phyloP scores from a whole-genome alignment of 2,888 invertebrate genomes.

The Drosophila anomalata region DNA sequence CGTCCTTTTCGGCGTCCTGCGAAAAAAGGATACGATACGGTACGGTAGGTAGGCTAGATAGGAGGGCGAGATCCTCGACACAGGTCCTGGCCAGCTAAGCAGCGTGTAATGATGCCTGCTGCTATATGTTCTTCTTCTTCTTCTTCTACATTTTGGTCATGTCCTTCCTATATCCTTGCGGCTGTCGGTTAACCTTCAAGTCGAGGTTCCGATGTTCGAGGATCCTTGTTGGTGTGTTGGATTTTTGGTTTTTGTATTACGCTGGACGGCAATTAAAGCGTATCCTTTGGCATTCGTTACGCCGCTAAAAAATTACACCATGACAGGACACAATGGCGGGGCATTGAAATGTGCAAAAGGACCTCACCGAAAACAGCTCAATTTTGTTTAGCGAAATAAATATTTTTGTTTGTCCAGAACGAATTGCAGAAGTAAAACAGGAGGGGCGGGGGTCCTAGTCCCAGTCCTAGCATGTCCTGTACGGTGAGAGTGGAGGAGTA shows the following conservation, averaged over 20 bases:
- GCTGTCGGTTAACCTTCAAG: slow-evolving; percentile 6
- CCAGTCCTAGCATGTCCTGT: background rate
- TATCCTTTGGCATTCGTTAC: slow-evolving; percentile 75
- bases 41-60: background rate
- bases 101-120: slow-evolving; percentile 66
- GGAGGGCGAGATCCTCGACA: background rate
- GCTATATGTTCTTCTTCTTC: background rate
- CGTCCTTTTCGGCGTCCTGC: background rate
- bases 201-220: background rate
- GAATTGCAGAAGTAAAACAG: slow-evolving; percentile 73
- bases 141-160: background rate
- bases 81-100: slow-evolving; percentile 54
- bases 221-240: background rate
- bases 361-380: slow-evolving; percentile 70
- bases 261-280: slow-evolving; percentile 68
- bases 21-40: background rate
- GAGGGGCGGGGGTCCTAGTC: background rate
- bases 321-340: slow-evolving; percentile 46
- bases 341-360: slow-evolving; percentile 15
- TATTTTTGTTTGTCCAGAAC: slow-evolving; percentile 81
- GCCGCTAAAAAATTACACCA: slow-evolving; percentile 70
- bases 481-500: slow-evolving; percentile 19
- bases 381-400: slow-evolving; percentile 73
- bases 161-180: background rate
- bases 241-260: slow-evolving; percentile 47